Conservation (phyloP, 2,797 vertebrate genomes). For the Falco concolor region DNA sequence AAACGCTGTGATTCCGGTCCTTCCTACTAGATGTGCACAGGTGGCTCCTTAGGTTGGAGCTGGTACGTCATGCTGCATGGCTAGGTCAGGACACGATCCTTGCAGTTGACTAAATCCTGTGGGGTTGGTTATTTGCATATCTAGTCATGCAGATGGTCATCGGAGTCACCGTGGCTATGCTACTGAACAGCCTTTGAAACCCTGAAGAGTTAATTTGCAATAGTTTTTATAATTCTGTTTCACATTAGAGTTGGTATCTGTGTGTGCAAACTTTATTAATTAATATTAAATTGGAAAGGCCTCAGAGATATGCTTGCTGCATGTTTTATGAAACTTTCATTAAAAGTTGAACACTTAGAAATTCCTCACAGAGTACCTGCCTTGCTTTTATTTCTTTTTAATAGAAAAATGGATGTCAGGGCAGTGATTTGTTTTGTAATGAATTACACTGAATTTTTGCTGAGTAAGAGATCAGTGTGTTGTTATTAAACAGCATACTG, state of each 20-base stretch:
- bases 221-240: not conserved
- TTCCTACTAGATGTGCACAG: not conserved
- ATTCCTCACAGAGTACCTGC: not conserved
- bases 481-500: not conserved
- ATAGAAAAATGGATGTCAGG: not conserved
- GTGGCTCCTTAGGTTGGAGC: not conserved
- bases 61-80: not conserved
- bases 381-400: not conserved
- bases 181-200: not conserved
- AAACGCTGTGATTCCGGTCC: not conserved
- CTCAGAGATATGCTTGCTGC: not conserved
- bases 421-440: conserved; percentile 12
- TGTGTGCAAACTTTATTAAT: not conserved
- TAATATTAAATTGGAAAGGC: not conserved
- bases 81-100: not conserved
- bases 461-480: not conserved
- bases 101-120: not conserved
- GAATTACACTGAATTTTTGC: not conserved
- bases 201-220: not conserved
- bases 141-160: not conserved
- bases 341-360: not conserved
- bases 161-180: rapidly evolving
- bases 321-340: conserved; percentile 19
- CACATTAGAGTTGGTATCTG: not conserved
- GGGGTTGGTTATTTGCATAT: not conserved